These are phyloP conservation scores for Garra rufa DNA, from an alignment of 2,113 vertebrate genomes.

Conservation along the genomic window DNA sequence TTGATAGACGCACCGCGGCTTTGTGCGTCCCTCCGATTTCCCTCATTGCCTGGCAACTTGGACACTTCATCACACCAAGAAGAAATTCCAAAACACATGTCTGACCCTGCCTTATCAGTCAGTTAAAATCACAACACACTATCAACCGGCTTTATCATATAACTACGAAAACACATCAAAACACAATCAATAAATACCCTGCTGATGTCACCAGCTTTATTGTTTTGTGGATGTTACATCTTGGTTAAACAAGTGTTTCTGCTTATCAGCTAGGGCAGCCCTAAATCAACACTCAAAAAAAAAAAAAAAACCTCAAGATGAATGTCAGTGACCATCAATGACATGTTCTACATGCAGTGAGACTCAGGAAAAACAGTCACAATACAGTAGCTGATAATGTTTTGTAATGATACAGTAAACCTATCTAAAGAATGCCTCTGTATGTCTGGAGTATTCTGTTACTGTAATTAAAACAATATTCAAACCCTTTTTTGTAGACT, in stretches of 20 bases:
- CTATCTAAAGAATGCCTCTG: neutral
- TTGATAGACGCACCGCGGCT: constrained; percentile 67
- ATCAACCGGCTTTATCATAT: neutral
- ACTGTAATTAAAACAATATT: constrained; percentile 1
- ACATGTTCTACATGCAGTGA: neutral
- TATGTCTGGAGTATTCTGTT: neutral
- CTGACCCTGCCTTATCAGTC: constrained; percentile 84
- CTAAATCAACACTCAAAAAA: too few relatives aligned
- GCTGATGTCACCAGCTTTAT: neutral
- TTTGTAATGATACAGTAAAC: neutral
- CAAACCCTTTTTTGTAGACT: neutral
- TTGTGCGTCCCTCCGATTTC: constrained; percentile 74
- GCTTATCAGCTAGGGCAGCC: neutral
- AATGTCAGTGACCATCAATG: neutral
- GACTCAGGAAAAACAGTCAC: neutral
- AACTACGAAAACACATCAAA: neutral
- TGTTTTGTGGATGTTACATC: neutral
- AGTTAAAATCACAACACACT: constrained; percentile 67
- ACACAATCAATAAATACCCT: neutral
- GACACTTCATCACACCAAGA: constrained; percentile 72
- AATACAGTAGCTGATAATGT: neutral
- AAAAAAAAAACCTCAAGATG: neutral
- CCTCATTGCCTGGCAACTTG: constrained; percentile 88
- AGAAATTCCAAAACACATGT: constrained; percentile 86
- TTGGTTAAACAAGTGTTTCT: neutral